Evolutionary conservation across 2,797 vertebrate species (phyloP).

Genomic region (Spinibarbus caldwelli): DNA sequence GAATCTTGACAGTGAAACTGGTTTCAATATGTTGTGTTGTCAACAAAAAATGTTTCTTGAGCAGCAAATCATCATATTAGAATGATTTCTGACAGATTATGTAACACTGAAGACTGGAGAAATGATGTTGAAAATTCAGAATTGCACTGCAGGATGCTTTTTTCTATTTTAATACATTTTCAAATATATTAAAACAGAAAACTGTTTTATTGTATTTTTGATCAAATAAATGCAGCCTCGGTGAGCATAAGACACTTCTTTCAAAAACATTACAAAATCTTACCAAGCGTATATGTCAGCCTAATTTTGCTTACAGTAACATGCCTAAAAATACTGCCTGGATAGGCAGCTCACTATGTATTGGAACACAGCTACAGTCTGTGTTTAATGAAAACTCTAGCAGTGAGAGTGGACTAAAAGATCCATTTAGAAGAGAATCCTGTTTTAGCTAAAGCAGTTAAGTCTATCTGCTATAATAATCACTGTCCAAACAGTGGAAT

Average conservation of each 20-base stretch:
- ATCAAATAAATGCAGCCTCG: neutral
- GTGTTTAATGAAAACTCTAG: neutral
- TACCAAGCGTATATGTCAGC: neutral
- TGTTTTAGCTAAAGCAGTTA: slow-evolving; percentile 32
- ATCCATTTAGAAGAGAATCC: slow-evolving; percentile 26
- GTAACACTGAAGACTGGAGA: no score
- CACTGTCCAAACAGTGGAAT: slow-evolving; percentile 56
- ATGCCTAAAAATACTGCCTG: neutral
- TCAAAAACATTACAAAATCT: neutral
- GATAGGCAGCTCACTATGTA: neutral
- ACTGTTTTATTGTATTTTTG: neutral
- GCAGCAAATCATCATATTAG: no score
- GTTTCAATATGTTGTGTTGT: no score
- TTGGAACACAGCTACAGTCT: neutral
- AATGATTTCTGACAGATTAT: no score
- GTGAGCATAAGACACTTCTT: neutral
- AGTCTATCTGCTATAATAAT: slow-evolving; percentile 60
- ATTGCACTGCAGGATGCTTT: no score
- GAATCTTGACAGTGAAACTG: no score
- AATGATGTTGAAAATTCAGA: no score
- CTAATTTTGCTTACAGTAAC: neutral
- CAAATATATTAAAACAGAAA: neutral
- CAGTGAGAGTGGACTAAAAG: slow-evolving; percentile 6
- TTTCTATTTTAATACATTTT: neutral
- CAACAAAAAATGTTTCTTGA: no score